Conservation (phyloP, 1,140 invertebrate genomes). For the Goniozus legneri region DNA sequence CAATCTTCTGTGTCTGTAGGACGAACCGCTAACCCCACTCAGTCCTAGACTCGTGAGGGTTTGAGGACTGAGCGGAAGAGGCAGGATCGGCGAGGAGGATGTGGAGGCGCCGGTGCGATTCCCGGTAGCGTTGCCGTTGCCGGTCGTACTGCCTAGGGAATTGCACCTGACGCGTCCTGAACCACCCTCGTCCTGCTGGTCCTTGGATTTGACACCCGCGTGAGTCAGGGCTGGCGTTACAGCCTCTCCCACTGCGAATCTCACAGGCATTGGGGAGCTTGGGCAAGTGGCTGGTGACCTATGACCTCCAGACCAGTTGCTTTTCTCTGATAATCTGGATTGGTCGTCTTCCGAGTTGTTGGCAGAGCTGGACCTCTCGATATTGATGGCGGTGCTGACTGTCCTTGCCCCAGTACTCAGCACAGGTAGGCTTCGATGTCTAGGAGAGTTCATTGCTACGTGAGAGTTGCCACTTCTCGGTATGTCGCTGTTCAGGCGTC, state of each 20-base stretch:
- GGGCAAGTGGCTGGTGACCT: slow-evolving; percentile 45
- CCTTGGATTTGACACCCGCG: slow-evolving; percentile 6
- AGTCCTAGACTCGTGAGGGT: slow-evolving; percentile 62
- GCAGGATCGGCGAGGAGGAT: slow-evolving; percentile 46
- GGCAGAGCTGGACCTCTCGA: slow-evolving; percentile 5
- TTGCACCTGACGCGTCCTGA: slow-evolving; percentile 43
- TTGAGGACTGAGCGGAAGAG: slow-evolving; percentile 59
- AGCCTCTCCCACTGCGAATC: slow-evolving; percentile 66
- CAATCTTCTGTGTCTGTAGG: slow-evolving; percentile 36
- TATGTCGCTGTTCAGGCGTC: slow-evolving; percentile 47
- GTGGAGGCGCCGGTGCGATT: slow-evolving; percentile 24
- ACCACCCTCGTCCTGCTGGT: slow-evolving; percentile 20
- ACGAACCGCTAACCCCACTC: slow-evolving; percentile 34
- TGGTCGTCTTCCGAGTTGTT: slow-evolving; percentile 21
- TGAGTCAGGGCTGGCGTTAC: slow-evolving; percentile 49
- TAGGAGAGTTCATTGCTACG: slow-evolving; percentile 35
- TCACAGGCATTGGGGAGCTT: slow-evolving; percentile 52
- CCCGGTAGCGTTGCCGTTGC: slow-evolving; percentile 16
- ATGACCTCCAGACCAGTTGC: slow-evolving; percentile 12
- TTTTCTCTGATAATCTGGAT: slow-evolving; percentile 1
- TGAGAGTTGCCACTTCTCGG: slow-evolving; percentile 31
- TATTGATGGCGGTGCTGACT: slow-evolving; percentile 10
- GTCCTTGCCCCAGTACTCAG: slow-evolving; percentile 22
- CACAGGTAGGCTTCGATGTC: slow-evolving; percentile 48
- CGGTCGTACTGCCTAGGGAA: slow-evolving; percentile 41